Conservation (phyloP, 2,888 invertebrate species). For the Branchellion lobata region DNA sequence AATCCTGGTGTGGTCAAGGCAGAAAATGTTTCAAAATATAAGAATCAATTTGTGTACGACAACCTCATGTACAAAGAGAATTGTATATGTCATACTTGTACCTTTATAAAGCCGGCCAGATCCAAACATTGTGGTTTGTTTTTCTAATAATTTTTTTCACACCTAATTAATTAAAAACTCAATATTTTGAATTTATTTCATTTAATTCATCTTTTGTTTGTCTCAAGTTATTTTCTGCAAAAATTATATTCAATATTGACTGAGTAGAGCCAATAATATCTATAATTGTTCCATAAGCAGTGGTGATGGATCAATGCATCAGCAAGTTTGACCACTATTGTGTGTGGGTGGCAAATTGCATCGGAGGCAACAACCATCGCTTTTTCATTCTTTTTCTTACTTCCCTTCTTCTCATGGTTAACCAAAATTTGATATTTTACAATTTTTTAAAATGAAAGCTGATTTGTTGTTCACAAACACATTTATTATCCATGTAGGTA, state of each 20-base stretch:
- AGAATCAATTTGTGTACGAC: conserved; percentile 55
- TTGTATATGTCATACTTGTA: conserved; percentile 56
- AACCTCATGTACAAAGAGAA: conserved; percentile 54
- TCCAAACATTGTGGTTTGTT: conserved; percentile 61
- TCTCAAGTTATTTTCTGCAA: background rate
- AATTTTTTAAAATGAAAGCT: background rate
- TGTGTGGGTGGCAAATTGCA: conserved; percentile 61
- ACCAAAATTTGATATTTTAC: conserved; percentile 54
- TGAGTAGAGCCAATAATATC: no score
- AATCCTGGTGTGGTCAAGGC: conserved; percentile 57
- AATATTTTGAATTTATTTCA: no score
- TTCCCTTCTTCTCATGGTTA: conserved; percentile 55
- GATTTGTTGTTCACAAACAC: background rate
- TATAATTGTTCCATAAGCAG: conserved; percentile 51
- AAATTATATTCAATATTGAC: background rate
- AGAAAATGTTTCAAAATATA: conserved; percentile 52
- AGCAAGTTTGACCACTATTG: conserved; percentile 62
- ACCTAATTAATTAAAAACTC: background rate
- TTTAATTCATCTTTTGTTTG: no score
- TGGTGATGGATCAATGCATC: conserved; percentile 58
- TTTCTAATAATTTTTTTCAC: background rate
- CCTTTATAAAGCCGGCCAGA: conserved; percentile 56
- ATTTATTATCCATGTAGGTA: background rate
- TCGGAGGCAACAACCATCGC: conserved; percentile 59
- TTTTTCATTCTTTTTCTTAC: conserved; percentile 59